Conservation (phyloP, 2,888 invertebrate species). For the Polyommatus iphigenia region DNA sequence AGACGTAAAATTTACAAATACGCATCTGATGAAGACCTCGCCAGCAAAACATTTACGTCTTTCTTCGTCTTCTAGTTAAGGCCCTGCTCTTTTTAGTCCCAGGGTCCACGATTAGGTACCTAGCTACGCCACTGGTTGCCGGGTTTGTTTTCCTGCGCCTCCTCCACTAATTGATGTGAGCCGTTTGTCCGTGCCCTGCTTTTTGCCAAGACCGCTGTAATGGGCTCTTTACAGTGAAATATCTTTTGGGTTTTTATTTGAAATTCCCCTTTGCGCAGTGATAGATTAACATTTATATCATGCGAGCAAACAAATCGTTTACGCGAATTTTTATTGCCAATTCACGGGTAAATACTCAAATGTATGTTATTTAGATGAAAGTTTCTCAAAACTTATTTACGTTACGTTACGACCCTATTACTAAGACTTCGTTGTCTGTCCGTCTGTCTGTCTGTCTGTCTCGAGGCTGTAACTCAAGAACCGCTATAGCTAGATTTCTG, state of each 20-base stretch:
- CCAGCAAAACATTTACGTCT: not conserved
- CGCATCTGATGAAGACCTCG: too few relatives aligned
- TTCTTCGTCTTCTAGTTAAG: too few relatives aligned
- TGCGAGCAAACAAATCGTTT: conserved; percentile 23
- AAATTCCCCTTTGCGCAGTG: conserved; percentile 27
- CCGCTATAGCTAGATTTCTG: too few relatives aligned
- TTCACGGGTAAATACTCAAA: not conserved
- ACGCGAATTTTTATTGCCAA: not conserved
- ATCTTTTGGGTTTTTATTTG: conserved; percentile 52
- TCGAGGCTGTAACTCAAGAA: too few relatives aligned
- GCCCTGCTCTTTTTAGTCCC: not conserved
- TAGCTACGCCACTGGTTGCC: conserved; percentile 33
- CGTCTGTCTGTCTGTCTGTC: too few relatives aligned
- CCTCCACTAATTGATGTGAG: conserved; percentile 69
- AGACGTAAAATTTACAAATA: too few relatives aligned
- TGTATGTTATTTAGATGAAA: not conserved
- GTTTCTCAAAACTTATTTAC: not conserved
- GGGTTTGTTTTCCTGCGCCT: conserved; percentile 58
- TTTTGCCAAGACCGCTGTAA: conserved; percentile 64
- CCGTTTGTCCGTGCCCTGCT: conserved; percentile 51
- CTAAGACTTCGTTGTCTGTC: too few relatives aligned
- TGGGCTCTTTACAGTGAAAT: conserved; percentile 66
- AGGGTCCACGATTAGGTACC: not conserved
- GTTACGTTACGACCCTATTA: too few relatives aligned
- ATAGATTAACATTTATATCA: conserved; percentile 32